Conservation (phyloP, 1,140 invertebrate genomes). For the Drosophila gunungcola region DNA sequence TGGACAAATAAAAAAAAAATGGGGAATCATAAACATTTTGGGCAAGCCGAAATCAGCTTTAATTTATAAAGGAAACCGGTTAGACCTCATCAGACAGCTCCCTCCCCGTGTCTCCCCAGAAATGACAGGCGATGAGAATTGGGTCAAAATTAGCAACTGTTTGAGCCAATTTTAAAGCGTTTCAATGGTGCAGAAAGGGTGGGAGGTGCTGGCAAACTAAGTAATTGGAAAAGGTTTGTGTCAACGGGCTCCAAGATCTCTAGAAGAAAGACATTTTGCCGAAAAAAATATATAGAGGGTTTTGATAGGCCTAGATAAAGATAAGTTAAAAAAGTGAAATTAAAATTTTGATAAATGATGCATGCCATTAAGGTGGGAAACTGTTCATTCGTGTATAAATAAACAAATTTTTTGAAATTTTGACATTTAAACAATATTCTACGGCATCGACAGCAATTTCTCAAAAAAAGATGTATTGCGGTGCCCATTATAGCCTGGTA, state of each 20-base stretch:
- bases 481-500: no score
- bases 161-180: slow-evolving; percentile 54
- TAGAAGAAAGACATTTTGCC: not conserved
- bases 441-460: no score
- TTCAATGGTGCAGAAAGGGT: slow-evolving; percentile 23
- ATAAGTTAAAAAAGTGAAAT: not conserved
- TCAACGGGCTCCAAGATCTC: slow-evolving; percentile 12
- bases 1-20: slow-evolving; percentile 36
- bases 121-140: slow-evolving; percentile 59
- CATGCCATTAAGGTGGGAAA: not conserved
- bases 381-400: not conserved
- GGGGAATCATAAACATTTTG: slow-evolving; percentile 56
- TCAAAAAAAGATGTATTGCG: no score
- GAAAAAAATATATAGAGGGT: not conserved
- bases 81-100: slow-evolving; percentile 10
- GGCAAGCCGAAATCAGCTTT: slow-evolving; percentile 55
- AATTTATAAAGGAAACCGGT: slow-evolving; percentile 62
- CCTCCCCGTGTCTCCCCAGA: slow-evolving; percentile 2
- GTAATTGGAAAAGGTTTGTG: slow-evolving; percentile 18
- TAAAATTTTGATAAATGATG: not conserved
- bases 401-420: not conserved
- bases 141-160: slow-evolving; percentile 75
- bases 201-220: slow-evolving; percentile 25
- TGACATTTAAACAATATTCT: no score
- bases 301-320: not conserved